Evolutionary conservation across 2,888 invertebrate genomes (phyloP).

Genomic region (Aelia acuminata): DNA sequence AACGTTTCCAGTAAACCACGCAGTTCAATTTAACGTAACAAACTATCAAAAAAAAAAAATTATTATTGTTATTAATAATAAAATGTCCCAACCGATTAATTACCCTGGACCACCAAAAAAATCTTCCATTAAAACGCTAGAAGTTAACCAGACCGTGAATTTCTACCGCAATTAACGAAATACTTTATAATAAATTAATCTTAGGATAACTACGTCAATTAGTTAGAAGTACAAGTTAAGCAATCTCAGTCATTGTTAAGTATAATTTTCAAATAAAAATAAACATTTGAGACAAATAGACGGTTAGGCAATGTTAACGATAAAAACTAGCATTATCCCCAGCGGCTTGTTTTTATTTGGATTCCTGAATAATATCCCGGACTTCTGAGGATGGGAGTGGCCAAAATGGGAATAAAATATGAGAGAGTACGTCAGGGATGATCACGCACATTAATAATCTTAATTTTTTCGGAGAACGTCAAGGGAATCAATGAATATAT

Average conservation of each 20-base stretch:
- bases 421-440: neutral
- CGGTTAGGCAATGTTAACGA: neutral
- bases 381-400: neutral
- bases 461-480: neutral
- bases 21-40: too few species aligned
- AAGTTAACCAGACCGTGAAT: neutral
- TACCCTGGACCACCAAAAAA: neutral
- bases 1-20: too few species aligned
- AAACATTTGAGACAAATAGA: neutral
- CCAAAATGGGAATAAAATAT: neutral
- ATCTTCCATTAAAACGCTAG: neutral
- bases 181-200: neutral
- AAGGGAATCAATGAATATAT: neutral
- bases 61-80: neutral
- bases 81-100: neutral
- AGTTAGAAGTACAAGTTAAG: neutral
- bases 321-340: neutral
- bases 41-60: neutral
- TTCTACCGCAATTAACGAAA: neutral
- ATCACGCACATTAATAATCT: neutral
- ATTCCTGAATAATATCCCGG: neutral
- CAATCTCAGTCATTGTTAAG: neutral
- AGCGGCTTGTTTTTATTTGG: neutral
- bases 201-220: neutral
- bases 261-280: neutral